Evolutionary conservation across 2,113 vertebrate species (phyloP).

Genomic region (Camelus bactrianus): DNA sequence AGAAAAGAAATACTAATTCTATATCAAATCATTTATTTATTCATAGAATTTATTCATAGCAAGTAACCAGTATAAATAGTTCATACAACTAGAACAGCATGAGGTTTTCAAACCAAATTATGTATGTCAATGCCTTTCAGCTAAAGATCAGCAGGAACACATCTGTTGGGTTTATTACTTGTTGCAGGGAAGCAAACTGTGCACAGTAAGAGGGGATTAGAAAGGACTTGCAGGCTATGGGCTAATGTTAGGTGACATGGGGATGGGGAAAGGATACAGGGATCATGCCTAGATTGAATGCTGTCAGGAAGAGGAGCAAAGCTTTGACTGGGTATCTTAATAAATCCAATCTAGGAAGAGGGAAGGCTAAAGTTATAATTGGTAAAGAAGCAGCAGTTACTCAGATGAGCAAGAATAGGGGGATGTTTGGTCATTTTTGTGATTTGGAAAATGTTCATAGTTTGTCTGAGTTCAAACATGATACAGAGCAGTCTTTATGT

Average conservation of each 20-base stretch:
- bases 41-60: not conserved
- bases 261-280: not conserved
- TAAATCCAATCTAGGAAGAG: not conserved
- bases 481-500: not conserved
- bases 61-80: not conserved
- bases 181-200: not conserved
- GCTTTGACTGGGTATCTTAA: not conserved
- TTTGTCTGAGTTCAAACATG: not conserved
- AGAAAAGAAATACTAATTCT: not conserved
- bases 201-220: not conserved
- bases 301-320: not conserved
- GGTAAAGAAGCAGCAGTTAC: not conserved
- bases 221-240: not conserved
- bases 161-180: not conserved
- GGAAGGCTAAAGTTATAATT: not conserved
- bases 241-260: not conserved
- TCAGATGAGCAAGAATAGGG: not conserved
- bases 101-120: slow-evolving; percentile 7
- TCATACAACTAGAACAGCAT: not conserved
- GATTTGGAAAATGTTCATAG: not conserved
- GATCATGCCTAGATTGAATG: not conserved
- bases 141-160: not conserved
- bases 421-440: not conserved
- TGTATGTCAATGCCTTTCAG: not conserved
- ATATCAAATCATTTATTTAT: not conserved